phyloP scores from a whole-genome alignment of 1,140 invertebrate species.

The Drosophila subpulchrella region DNA sequence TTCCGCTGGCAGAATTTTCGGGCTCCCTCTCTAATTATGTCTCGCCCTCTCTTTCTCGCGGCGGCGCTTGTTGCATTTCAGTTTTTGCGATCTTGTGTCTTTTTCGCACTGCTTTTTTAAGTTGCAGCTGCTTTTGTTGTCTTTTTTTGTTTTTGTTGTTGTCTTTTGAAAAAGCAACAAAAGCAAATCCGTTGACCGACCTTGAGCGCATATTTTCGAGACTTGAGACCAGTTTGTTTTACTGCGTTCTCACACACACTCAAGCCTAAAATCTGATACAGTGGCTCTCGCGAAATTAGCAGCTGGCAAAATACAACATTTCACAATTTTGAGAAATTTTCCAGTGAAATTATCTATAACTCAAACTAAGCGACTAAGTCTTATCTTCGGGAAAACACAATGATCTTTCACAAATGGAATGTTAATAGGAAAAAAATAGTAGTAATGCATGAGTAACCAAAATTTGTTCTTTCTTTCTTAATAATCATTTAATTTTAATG shows the following conservation, averaged over 20 bases:
- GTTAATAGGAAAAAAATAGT: too few species aligned
- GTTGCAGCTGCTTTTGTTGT: conserved; percentile 38
- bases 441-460: too few species aligned
- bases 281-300: conserved; percentile 4
- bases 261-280: conserved; percentile 17
- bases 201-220: conserved; percentile 75
- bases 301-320: not conserved
- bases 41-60: conserved; percentile 5
- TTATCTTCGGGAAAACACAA: too few species aligned
- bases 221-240: conserved; percentile 64
- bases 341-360: too few species aligned
- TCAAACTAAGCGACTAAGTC: too few species aligned
- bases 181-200: conserved; percentile 80
- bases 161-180: conserved; percentile 52
- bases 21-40: conserved; percentile 25
- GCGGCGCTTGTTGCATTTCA: conserved; percentile 51
- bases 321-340: not conserved
- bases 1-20: conserved; percentile 60
- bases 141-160: conserved; percentile 18
- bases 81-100: conserved; percentile 44
- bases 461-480: too few species aligned
- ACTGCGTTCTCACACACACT: conserved; percentile 52
- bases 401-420: too few species aligned
- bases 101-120: conserved; percentile 16
- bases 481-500: too few species aligned